A percentile compares a stretch with the other conserved stretches of the same genome.
phyloP scores from a whole-genome alignment of 2,113 vertebrate species.

The Oriolus oriolus region DNA sequence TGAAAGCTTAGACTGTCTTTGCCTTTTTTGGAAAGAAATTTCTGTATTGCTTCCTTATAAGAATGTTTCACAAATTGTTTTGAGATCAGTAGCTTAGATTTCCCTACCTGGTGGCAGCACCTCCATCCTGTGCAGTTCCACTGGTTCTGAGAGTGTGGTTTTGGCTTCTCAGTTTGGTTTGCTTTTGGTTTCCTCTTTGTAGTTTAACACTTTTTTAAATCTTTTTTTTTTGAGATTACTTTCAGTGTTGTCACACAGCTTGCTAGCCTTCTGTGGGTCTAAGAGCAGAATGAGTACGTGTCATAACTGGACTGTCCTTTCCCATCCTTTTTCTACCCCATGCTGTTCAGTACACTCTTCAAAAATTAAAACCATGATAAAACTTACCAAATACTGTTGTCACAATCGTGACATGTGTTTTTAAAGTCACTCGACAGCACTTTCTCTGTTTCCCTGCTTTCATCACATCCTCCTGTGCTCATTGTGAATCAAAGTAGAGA shows the following conservation, averaged over 20 bases:
- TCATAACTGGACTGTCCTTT: background rate
- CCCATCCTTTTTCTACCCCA: background rate
- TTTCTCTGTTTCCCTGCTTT: background rate
- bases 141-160: background rate
- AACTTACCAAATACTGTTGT: background rate
- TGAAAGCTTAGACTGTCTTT: background rate
- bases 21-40: background rate
- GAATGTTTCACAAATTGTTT: background rate
- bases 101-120: background rate
- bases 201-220: background rate
- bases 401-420: accelerated
- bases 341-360: background rate
- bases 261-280: background rate
- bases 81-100: background rate
- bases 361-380: background rate
- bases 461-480: background rate
- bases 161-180: background rate
- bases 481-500: background rate
- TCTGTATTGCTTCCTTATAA: background rate
- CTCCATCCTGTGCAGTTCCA: background rate
- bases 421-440: background rate
- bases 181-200: background rate
- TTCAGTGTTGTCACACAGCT: background rate
- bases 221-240: background rate
- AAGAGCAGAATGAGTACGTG: background rate